Percentiles rank a stretch among this genome's conserved stretches.
Conservation (phyloP, 2,797 vertebrate species). For the Helicolenus hilgendorfi region DNA sequence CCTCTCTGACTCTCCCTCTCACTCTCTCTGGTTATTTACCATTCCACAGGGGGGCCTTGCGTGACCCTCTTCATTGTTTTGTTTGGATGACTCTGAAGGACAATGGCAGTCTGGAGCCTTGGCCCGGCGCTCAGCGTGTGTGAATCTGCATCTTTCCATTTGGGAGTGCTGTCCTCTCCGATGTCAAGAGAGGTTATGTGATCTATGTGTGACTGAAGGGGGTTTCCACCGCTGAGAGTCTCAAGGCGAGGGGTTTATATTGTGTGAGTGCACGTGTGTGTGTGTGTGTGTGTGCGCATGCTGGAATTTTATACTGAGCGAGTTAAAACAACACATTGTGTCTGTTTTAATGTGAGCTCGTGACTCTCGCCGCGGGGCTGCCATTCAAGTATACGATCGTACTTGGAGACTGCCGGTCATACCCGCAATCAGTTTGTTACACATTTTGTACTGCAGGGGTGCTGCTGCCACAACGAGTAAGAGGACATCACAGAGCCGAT, state of each 20-base stretch:
- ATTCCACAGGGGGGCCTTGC: constrained; percentile 75
- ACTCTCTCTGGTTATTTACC: constrained; percentile 72
- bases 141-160: constrained; percentile 83
- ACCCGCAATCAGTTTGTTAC: constrained; percentile 31
- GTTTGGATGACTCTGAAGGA: constrained; percentile 82
- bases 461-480: constrained; percentile 40
- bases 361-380: constrained; percentile 64
- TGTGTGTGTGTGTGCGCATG: not conserved
- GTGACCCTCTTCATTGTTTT: constrained; percentile 84
- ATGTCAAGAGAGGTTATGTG: constrained; percentile 84
- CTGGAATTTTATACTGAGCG: constrained; percentile 60
- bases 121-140: constrained; percentile 71
- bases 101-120: constrained; percentile 83
- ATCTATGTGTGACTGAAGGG: constrained; percentile 84
- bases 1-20: constrained; percentile 38
- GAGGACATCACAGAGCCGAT: not conserved
- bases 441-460: constrained; percentile 13
- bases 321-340: constrained; percentile 75
- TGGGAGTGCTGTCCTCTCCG: constrained; percentile 75
- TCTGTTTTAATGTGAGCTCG: constrained; percentile 74
- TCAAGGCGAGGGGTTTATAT: constrained; percentile 57
- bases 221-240: constrained; percentile 77
- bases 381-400: constrained; percentile 52
- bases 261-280: constrained; percentile 1
- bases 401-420: constrained; percentile 24